Base-by-base conservation (phyloP, 2,888 invertebrate genomes). In the Spodoptera littoralis region DNA sequence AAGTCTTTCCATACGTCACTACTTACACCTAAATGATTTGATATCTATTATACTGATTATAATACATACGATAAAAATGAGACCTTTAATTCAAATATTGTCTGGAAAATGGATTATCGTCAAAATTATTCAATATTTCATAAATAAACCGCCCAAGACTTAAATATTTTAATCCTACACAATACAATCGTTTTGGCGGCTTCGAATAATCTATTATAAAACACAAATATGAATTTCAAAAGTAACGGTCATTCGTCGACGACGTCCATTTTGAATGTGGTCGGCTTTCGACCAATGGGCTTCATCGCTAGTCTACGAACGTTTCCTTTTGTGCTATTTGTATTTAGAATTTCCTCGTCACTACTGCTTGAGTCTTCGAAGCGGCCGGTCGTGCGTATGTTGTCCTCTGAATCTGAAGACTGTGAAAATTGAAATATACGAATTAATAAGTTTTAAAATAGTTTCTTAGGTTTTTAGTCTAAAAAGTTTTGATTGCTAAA, bases 291-390 rank as follows among this genome's bases (percentile, higher is more conserved):
- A 62, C 90, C 89, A 72, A 92, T 89, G 18, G 90, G 90, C 79
- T 92, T 92, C 90, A 94, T 92, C 11, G 94, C 90, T 50, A 94
- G 88, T 12, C 93, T 87, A 46, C 87, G 88, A 72, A 88, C 88
- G 55, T 84, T 83, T 65, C 85, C 82, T 65, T 84, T 84, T 68
- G 85, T 82, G 78, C 86, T 79, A 80, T 88, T 90, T 55, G 89
- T 85, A 81, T 90, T 90, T 64, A 90, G 79, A 73, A 92, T 90
- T 48, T 94, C 93, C 49, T 94, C 94, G 74, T 93, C 94, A 85
- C 92, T 90, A 76, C 92, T 92, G 83, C 93, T 93, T 11, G 92
- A 92, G 66, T 87, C 90, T 60, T 92, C 89, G 80, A 89, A 90
- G 72, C 83, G 90, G 65, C 86, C 90, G 71, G 89, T 82, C 76